Base-by-base conservation (phyloP, 2,113 vertebrate genomes). In the Alligator sinensis region DNA sequence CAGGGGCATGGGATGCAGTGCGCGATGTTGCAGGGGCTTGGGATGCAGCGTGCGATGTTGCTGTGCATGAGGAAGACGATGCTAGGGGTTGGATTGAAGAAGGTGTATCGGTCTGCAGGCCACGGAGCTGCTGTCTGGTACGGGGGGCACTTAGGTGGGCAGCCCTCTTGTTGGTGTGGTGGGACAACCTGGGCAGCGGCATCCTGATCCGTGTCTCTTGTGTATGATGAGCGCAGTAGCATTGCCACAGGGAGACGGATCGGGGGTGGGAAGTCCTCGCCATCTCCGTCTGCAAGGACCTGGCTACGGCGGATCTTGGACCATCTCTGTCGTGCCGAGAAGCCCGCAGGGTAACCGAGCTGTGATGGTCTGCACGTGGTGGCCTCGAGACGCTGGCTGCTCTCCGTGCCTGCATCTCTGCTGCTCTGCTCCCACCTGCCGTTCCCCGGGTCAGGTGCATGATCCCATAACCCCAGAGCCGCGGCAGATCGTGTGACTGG, bases 371-470 rank as follows among this genome's bases (percentile, higher is more conserved):
- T 12, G 14, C 34, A 4, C 24, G 6, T 21, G 3, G 68, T 19
- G 3, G 27, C 55, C 57, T 61, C 3, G 1, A n/a, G 77, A 62
- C 27, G 6, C 1, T 18, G 38, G 3, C 1, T 57, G 17, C 8
- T 27, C 24, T 54, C 0, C 0, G 0, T 14, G 27, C 57, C 34
- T 77, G 27, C 58, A 18, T 72, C 22, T 34, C 59, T 24, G 30
- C 55, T 0, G 1, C 7, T 0, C 27, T 34, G 16, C 66, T 5
- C 4, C 1, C 30, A 10, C 47, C 85, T 85, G 83, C 54, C 38
- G 25, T 61, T 88, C 54, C 77, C 87, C 10, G 0, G 3, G 58
- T 0, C 47, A 75, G 62, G 87, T 70, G 12, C 66, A 55, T 82
- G 10, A 68, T 54, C 2, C 28, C 11, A 14, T 4, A 80, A 63